Evolutionary conservation across 2,888 invertebrate genomes (phyloP).

Genomic region (Argyresthia goedartella): DNA sequence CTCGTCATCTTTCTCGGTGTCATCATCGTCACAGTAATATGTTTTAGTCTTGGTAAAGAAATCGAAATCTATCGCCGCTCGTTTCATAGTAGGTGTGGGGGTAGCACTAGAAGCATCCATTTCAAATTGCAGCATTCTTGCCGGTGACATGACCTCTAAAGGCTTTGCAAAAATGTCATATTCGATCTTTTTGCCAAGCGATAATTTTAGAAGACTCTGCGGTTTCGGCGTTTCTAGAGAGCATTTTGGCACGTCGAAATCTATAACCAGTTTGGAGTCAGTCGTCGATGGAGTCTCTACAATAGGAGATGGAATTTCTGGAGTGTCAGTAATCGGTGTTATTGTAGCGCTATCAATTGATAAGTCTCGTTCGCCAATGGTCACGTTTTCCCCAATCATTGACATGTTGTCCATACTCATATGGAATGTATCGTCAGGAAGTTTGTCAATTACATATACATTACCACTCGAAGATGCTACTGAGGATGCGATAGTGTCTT

Average conservation of each 20-base stretch:
- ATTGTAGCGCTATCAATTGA: slow-evolving; percentile 27
- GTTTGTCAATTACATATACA: slow-evolving; percentile 37
- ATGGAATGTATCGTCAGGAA: slow-evolving; percentile 53
- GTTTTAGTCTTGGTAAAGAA: slow-evolving; percentile 46
- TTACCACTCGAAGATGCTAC: slow-evolving; percentile 33
- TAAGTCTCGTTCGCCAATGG: slow-evolving; percentile 31
- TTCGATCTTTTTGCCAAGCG: neutral
- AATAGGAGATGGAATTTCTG: slow-evolving; percentile 6
- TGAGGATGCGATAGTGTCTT: slow-evolving; percentile 17
- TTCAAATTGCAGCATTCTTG: slow-evolving; percentile 58
- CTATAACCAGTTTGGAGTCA: neutral
- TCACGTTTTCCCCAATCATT: slow-evolving; percentile 54
- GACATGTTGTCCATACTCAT: slow-evolving; percentile 50
- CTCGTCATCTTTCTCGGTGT: slow-evolving; percentile 19
- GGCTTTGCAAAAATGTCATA: slow-evolving; percentile 42
- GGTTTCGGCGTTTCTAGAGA: slow-evolving; percentile 10
- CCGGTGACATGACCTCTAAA: slow-evolving; percentile 53
- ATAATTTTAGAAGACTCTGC: neutral
- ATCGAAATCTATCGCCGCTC: slow-evolving; percentile 53
- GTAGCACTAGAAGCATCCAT: slow-evolving; percentile 42
- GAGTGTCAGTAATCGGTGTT: slow-evolving; percentile 1
- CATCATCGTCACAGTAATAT: slow-evolving; percentile 29
- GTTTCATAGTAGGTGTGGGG: slow-evolving; percentile 61
- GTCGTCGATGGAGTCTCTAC: slow-evolving; percentile 19
- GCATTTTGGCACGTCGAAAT: neutral